Evolutionary conservation across 1,140 invertebrate species (phyloP).

Genomic region (Drosophila fuyamai): DNA sequence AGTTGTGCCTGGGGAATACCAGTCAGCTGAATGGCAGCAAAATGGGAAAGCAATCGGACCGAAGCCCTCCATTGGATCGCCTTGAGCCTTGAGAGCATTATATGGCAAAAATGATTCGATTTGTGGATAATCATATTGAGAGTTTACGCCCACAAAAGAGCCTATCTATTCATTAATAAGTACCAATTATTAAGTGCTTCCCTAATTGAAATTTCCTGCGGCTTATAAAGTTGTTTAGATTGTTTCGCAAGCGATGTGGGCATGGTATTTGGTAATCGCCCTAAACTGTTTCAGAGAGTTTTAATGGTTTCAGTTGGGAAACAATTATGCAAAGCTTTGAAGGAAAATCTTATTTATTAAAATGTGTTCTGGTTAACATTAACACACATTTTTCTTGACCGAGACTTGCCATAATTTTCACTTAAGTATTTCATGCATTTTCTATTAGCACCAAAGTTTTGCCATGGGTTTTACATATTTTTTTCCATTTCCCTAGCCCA

Average conservation of each 20-base stretch:
- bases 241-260: neutral
- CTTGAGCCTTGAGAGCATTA: neutral
- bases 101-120: conserved; percentile 6
- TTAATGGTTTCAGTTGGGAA: neutral
- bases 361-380: neutral
- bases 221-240: conserved; percentile 6
- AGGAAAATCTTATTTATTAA: too few relatives aligned
- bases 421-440: too few relatives aligned
- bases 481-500: neutral
- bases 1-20: conserved; percentile 11
- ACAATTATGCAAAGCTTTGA: neutral
- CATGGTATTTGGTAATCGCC: neutral
- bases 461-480: conserved; percentile 2
- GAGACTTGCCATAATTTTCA: neutral
- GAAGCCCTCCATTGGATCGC: neutral
- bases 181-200: conserved; percentile 1
- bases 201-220: conserved; percentile 1
- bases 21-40: neutral
- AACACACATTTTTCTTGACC: neutral
- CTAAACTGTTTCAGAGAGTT: neutral
- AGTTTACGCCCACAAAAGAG: neutral
- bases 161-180: neutral
- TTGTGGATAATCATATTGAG: conserved; percentile 1
- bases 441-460: neutral
- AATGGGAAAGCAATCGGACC: conserved; percentile 2